Percentiles rank a stretch among this genome's conserved stretches.
Conservation (phyloP, 2,797 vertebrate species). For the Manis javanica region DNA sequence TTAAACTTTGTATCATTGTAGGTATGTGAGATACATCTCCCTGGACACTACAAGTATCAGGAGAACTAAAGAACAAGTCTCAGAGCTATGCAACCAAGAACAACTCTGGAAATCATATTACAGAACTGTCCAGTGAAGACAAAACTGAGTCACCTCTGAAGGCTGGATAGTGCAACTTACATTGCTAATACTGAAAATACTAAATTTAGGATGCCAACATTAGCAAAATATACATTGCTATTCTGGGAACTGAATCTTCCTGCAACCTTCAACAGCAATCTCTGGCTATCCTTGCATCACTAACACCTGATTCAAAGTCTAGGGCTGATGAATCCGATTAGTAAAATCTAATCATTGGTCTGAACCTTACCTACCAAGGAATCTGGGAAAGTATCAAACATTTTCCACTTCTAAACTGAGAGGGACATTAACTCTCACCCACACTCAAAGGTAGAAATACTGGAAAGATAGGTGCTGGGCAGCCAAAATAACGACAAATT, state of each 20-base stretch:
- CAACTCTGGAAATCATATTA: background rate
- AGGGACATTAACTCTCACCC: background rate
- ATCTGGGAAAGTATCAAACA: background rate
- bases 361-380: background rate
- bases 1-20: background rate
- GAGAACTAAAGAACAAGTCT: background rate
- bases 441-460: constrained; percentile 1
- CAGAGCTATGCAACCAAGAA: background rate
- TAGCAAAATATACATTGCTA: background rate
- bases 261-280: background rate
- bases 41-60: background rate
- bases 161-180: background rate
- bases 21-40: background rate
- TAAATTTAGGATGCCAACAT: background rate
- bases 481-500: constrained; percentile 60
- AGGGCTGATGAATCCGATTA: background rate
- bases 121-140: background rate
- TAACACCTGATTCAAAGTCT: background rate
- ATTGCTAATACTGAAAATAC: background rate
- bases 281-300: background rate
- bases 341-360: background rate
- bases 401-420: background rate
- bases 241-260: background rate
- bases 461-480: background rate
- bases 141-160: background rate